Evolutionary conservation across 2,797 vertebrate species (phyloP), one percentile per base, ranked within the genome.

Genomic region (Acipenser ruthenus): DNA sequence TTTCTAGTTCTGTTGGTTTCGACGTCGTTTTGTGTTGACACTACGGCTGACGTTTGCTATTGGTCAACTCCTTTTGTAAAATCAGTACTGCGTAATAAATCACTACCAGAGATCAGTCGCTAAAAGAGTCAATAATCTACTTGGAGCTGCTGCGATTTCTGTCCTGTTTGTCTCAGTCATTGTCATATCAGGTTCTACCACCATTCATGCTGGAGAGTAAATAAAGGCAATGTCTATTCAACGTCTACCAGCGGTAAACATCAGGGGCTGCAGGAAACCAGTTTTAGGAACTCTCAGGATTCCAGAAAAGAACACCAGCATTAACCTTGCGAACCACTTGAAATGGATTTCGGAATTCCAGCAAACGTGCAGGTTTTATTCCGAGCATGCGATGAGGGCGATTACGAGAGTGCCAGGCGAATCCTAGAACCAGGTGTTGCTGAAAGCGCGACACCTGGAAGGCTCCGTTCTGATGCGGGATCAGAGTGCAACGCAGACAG

Each of bases 311-410:
- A 60, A 15, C 51, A 49, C 10, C 23, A 37, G 23, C 2, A 37
- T 37, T 37, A 37, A 37, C 2, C 23, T 37, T 37, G 23, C 2
- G 4, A 37, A 37, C 4, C 23, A 37, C 6, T 65, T 13, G 78
- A 74, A 12, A 93, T 93, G 87, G 94, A 92, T 80, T 85, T 93
- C 74, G 92, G 91, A 0, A 86, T 93, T 12, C 81, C 92, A 3
- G 85, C 88, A 0, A 90, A 85, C 62, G 90, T 90, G 6, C 88
- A 92, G 82, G 79, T 95, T 51, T 85, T 96, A 8, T 84, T 96
- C 70, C 91, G 92, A 1, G 92, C 93, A 64, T 97, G 95, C 69
- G 95, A 98, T 68, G 94, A 96, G 62, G 95, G 95, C 0, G 94
- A 96, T 82, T 90, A 91, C 64, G 94, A 95, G 50, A 87, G 89